Conservation (phyloP, 2,797 vertebrate species). For the Rhodeus uyekii region DNA sequence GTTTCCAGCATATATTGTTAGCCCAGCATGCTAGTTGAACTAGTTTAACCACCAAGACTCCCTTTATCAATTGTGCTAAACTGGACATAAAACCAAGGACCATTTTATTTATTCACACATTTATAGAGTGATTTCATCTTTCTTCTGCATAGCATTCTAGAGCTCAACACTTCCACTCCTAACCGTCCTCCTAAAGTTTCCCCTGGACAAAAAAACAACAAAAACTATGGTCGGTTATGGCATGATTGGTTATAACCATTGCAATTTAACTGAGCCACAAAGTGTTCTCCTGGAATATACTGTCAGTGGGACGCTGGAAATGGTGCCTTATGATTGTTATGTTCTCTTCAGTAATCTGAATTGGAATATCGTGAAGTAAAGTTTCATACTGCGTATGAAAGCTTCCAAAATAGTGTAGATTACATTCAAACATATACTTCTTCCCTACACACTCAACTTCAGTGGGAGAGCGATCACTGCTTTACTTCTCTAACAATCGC, state of each 20-base stretch:
- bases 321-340: conserved; percentile 4
- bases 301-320: conserved; percentile 21
- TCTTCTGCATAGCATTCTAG: background rate
- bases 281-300: conserved; percentile 8
- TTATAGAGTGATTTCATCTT: background rate
- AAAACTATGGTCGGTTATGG: background rate
- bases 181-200: background rate
- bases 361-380: background rate
- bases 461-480: background rate
- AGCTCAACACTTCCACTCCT: background rate
- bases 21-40: background rate
- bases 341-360: background rate
- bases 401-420: background rate
- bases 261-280: conserved; percentile 12
- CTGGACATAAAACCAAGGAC: background rate
- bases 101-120: background rate
- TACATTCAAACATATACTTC: background rate
- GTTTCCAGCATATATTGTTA: background rate
- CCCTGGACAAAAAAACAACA: background rate
- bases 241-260: conserved; percentile 10
- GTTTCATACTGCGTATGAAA: background rate
- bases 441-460: background rate
- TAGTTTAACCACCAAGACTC: background rate
- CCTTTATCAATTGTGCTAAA: background rate
- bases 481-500: conserved; percentile 10